These are phyloP conservation scores for Nipponia nippon DNA, from an alignment of 2,113 vertebrate genomes.

Conservation along the genomic window DNA sequence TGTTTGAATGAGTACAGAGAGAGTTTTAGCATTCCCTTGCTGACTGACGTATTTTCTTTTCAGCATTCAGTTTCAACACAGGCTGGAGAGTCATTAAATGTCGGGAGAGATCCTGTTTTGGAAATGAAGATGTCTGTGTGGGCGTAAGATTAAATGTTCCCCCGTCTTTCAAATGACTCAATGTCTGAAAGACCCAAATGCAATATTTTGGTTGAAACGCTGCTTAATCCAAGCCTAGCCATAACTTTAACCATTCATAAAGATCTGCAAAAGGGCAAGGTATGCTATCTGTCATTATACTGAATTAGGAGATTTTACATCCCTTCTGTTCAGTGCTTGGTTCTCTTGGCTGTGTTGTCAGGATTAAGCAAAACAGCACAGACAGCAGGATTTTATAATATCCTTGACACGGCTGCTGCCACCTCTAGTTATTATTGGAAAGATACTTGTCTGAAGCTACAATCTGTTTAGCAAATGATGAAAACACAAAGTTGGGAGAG, in stretches of 20 bases:
- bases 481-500: background rate
- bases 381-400: slow-evolving; percentile 19
- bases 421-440: slow-evolving; percentile 5
- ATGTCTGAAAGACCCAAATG: slow-evolving; percentile 28
- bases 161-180: slow-evolving; percentile 19
- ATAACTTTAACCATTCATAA: slow-evolving; percentile 4
- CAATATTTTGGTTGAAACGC: slow-evolving; percentile 31
- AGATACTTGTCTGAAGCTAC: background rate
- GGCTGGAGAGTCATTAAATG: slow-evolving; percentile 25
- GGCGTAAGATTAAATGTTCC: slow-evolving; percentile 30
- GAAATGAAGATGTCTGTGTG: slow-evolving; percentile 27
- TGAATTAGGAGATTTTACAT: slow-evolving; percentile 5
- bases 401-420: background rate
- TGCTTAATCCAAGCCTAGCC: background rate
- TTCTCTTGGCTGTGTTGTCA: background rate
- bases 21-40: slow-evolving; percentile 1
- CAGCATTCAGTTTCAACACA: slow-evolving; percentile 35
- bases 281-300: background rate
- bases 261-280: slow-evolving; percentile 22
- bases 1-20: background rate
- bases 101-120: slow-evolving; percentile 38
- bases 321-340: slow-evolving; percentile 4
- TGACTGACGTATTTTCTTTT: slow-evolving; percentile 49
- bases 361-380: slow-evolving; percentile 38
- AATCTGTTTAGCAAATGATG: background rate